Base-by-base conservation (phyloP, 1,140 invertebrate genomes). In the Drosophila chauvacae region DNA sequence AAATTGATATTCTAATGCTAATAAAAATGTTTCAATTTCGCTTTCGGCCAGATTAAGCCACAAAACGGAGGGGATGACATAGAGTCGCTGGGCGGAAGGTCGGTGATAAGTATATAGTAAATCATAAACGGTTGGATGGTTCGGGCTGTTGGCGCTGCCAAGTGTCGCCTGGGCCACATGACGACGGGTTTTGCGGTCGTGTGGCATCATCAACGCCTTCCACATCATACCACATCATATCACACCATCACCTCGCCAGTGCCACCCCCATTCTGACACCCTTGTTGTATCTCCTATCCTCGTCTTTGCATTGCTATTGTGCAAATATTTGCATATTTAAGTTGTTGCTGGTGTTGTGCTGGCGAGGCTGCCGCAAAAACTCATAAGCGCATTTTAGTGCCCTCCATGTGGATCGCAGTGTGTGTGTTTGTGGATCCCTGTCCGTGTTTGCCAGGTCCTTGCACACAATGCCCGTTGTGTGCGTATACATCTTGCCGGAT, bases 291-390 rank as follows among this genome's bases (percentile, higher is more conserved):
- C 58, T 56, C 45, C 35, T 45, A 57, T 56, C 68, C 68, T 42
- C 56, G 62, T 71, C 61, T 65, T 68, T 65, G 57, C 62, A 77
- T 68, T 81, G 73, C 59, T 78, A 88, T 85, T 90, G 85, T 90
- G 85, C 81, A 90, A 90, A 90, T 90, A 90, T 90, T 90, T 90
- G 85, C 85, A 90, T 90, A 90, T 90, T 88, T 88, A 90, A 88
- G 77, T 84, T 88, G 80, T 77, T 82, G 63, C 60, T 81, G 77
- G 55, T 58, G 50, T 76, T 80, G 75, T 63, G 39, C 44, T 65
- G 71, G 73, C 65, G 77, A 73, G 59, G 66, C 66, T 84, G 80
- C 85, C 73, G 47, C 84, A 90, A 90, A 77, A 81, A 85, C 78
- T 90, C 85, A 90, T 90, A 90, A 90, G 85, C 85, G 85, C 81